A percentile compares a stretch with the other conserved stretches of the same genome.
These are phyloP conservation scores for Thamnophis elegans DNA, from an alignment of 2,797 vertebrate genomes.

Conservation along the genomic window DNA sequence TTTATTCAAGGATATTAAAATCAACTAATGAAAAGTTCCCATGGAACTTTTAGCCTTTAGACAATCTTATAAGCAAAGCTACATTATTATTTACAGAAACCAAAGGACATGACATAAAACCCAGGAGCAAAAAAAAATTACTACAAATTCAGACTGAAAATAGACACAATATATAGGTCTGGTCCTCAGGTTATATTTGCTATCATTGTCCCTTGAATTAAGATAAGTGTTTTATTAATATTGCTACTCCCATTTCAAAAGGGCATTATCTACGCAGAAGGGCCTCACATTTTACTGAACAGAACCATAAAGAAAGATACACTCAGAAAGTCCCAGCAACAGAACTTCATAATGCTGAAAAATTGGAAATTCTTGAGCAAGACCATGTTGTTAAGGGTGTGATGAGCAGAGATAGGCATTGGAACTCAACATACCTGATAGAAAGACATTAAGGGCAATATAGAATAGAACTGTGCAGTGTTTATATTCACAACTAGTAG, in stretches of 20 bases:
- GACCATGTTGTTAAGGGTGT: neutral
- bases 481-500: neutral
- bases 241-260: neutral
- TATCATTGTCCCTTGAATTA: conserved; percentile 14
- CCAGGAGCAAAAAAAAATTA: conserved; percentile 14
- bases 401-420: neutral
- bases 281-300: neutral
- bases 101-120: conserved; percentile 38
- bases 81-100: conserved; percentile 50
- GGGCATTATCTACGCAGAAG: neutral
- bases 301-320: neutral
- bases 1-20: conserved; percentile 45
- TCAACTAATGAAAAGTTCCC: conserved; percentile 22
- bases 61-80: conserved; percentile 31
- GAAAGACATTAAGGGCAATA: neutral
- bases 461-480: neutral
- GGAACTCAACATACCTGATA: neutral
- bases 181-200: conserved; percentile 24
- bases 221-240: conserved; percentile 11
- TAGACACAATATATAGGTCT: conserved; percentile 22
- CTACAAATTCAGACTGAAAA: conserved; percentile 25
- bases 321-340: neutral
- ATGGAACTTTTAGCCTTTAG: conserved; percentile 22
- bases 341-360: neutral
- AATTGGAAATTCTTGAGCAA: neutral